Evolutionary conservation across 2,797 vertebrate genomes (phyloP), one percentile per base, ranked within the genome.

Genomic region (Harpagifer antarcticus): DNA sequence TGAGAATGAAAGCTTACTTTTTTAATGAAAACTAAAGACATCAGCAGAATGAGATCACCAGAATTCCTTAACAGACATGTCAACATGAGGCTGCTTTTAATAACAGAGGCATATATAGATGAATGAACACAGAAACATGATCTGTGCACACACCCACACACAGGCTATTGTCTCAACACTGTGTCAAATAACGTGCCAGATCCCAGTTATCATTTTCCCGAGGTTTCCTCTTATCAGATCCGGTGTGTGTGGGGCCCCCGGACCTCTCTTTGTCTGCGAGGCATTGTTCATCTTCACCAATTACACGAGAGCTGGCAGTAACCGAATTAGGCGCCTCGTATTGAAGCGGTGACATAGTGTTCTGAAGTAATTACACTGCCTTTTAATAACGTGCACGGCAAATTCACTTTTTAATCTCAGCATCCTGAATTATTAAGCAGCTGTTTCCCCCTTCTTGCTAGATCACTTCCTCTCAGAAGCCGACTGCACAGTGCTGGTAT

Each of bases 391-490:
- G 49, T 59, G 14, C 68, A 80, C 68, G 44, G 87, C 77, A 87
- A 92, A 93, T 89, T 83, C 85, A 65, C 89, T 91, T 93, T 94
- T 95, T 95, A 94, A 95, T 95, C 92, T 94, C 85, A 58, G 72
- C 76, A 58, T 93, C 77, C 82, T 96, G 92, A 95, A 95, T 95
- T 94, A 96, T 95, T 95, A 91, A 96, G 87, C 91, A 92, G 89
- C 86, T 91, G 85, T 83, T 92, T 93, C 80, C 72, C 78, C 15
- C 19, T 79, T 82, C 83, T 75, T 68, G 20, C 67, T 73, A 65
- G 68, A 87, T 88, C 81, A 58, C 72, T 78, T 89, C 63, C 77
- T 74, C 71, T 78, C 61, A 59, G 54, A 72, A 50, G 48, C 62
- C 3, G 27, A 50, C 43, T 37, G 76, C 15, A 48, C 58, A 14